A percentile compares a stretch with the other conserved stretches of the same genome.
These are phyloP conservation scores for Conus betulinus DNA, from an alignment of 1,140 invertebrate species.

Conservation along the genomic window DNA sequence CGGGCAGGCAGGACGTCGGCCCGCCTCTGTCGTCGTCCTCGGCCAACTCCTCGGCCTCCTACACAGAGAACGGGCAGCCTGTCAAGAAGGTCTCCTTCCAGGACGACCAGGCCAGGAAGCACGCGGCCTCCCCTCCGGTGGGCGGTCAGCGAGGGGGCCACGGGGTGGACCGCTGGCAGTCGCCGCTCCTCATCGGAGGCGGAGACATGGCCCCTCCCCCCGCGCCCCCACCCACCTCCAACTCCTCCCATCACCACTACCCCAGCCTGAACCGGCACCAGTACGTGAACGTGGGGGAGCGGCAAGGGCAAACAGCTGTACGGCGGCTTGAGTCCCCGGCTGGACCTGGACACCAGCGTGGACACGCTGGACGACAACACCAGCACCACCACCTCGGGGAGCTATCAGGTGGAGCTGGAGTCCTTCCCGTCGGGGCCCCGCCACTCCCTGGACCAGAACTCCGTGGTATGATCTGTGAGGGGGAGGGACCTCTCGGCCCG, in stretches of 20 bases:
- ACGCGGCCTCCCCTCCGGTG: not conserved
- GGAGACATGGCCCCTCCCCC: constrained; percentile 3
- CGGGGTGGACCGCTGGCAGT: constrained; percentile 27
- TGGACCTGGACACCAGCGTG: constrained; percentile 38
- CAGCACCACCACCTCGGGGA: constrained; percentile 44
- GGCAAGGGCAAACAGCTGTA: not conserved
- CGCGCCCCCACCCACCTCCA: not conserved
- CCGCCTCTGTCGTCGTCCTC: not conserved
- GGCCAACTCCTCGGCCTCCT: not conserved
- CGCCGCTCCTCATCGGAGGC: not conserved
- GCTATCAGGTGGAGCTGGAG: constrained; percentile 26
- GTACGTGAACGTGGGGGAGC: not conserved
- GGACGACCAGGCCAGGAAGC: constrained; percentile 34
- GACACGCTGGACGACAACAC: constrained; percentile 44
- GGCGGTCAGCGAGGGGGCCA: not conserved
- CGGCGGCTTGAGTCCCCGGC: constrained; percentile 14
- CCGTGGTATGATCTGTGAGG: not conserved
- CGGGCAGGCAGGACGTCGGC: not conserved
- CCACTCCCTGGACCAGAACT: constrained; percentile 16
- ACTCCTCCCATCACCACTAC: not conserved
- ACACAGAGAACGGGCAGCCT: constrained; percentile 32
- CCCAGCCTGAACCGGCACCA: constrained; percentile 21
- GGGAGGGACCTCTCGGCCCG: not conserved
- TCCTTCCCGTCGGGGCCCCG: constrained; percentile 5
- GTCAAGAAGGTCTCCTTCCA: constrained; percentile 50